Evolutionary conservation across 2,888 invertebrate genomes (phyloP).

Genomic region (Crossocerus cetratus): DNA sequence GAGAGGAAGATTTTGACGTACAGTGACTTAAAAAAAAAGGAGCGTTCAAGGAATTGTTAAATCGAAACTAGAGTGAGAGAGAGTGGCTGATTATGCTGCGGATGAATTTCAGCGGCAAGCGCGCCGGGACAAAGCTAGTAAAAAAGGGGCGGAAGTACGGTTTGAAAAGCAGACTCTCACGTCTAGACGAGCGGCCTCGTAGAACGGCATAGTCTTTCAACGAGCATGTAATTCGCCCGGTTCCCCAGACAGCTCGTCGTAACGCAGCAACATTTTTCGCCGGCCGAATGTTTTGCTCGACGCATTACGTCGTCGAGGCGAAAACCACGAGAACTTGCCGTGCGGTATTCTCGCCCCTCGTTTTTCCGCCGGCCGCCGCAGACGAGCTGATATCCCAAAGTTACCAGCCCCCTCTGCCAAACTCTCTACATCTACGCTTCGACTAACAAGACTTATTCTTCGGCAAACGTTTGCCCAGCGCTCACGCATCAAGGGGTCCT

Average conservation of each 20-base stretch:
- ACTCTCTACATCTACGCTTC: no score
- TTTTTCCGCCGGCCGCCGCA: neutral
- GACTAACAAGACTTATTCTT: conserved; percentile 24
- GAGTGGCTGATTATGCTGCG: no score
- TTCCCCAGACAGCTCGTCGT: conserved; percentile 7
- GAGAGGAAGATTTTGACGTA: no score
- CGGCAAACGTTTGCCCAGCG: conserved; percentile 1
- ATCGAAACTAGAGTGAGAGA: no score
- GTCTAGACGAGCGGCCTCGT: neutral
- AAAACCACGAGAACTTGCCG: neutral
- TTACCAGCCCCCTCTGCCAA: no score
- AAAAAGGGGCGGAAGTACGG: no score
- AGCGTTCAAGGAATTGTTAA: no score
- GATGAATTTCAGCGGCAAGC: no score
- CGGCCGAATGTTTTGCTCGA: neutral
- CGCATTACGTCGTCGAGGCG: neutral
- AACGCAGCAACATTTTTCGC: conserved; percentile 4
- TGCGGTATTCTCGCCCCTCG: neutral
- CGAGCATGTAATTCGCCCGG: conserved; percentile 27
- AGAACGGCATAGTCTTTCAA: neutral
- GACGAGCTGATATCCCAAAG: no score
- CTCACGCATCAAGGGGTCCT: conserved; percentile 12
- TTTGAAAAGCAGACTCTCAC: neutral
- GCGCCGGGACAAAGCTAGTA: no score
- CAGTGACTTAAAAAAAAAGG: no score